Conservation (phyloP, 2,113 vertebrate genomes). For the Plestiodon gilberti region DNA sequence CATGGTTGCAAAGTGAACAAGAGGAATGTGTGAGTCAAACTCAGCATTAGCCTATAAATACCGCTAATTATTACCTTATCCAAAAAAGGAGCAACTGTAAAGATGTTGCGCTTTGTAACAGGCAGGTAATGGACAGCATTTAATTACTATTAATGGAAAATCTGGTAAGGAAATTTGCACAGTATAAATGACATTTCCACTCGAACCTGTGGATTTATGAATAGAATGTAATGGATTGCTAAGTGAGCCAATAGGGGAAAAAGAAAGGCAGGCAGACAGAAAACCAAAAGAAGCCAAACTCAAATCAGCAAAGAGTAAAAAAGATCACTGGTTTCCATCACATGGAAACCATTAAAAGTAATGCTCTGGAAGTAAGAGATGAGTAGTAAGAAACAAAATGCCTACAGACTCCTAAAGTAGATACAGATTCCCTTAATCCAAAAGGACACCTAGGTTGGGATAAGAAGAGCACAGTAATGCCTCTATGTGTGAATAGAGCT, state of each 20-base stretch:
- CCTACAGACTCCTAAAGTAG: background rate
- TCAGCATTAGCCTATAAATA: slow-evolving; percentile 9
- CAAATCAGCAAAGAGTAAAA: background rate
- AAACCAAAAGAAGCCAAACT: background rate
- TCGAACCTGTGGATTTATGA: background rate
- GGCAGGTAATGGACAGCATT: slow-evolving; percentile 14
- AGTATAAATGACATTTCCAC: background rate
- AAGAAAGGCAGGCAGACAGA: background rate
- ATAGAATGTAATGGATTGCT: background rate
- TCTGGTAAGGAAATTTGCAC: background rate
- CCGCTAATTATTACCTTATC: slow-evolving; percentile 10
- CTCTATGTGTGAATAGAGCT: background rate
- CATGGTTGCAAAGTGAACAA: background rate
- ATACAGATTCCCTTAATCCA: background rate
- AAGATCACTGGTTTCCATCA: background rate
- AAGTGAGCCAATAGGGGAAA: background rate
- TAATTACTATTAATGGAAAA: slow-evolving; percentile 2
- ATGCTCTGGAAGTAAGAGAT: background rate
- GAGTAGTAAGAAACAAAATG: background rate
- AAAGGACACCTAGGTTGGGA: background rate
- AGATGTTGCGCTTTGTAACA: background rate
- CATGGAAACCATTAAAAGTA: background rate
- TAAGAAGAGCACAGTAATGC: background rate
- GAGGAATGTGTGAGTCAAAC: background rate
- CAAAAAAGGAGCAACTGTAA: background rate